Percentiles rank a stretch among this genome's conserved stretches.
phyloP scores from a whole-genome alignment of 2,888 invertebrate species.

The Orchesellides sinensis region DNA sequence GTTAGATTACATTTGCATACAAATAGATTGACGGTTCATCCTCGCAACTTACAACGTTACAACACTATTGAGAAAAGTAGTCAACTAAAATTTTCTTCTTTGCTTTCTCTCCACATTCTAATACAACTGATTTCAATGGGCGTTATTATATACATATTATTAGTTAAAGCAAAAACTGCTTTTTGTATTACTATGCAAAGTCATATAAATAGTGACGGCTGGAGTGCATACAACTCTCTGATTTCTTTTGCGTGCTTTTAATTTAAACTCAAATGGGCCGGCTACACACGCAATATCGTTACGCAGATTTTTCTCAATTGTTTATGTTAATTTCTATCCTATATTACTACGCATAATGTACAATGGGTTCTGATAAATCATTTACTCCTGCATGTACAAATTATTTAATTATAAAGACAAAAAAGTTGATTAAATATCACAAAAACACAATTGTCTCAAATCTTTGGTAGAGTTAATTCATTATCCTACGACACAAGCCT shows the following conservation, averaged over 20 bases:
- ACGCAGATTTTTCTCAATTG: not conserved
- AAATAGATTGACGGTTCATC: not conserved
- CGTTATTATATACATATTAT: not conserved
- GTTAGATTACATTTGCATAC: not conserved
- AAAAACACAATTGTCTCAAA: constrained; percentile 29
- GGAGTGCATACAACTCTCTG: constrained; percentile 41
- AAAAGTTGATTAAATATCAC: constrained; percentile 15
- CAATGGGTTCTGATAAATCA: not conserved
- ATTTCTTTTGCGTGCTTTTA: not conserved
- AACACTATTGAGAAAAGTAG: too few species aligned
- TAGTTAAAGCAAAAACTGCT: not conserved
- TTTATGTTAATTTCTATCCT: not conserved
- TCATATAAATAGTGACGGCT: constrained; percentile 35
- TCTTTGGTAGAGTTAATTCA: constrained; percentile 7
- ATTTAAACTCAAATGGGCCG: constrained; percentile 19
- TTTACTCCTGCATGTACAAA: not conserved
- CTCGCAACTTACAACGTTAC: not conserved
- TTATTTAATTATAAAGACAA: not conserved
- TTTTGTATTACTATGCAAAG: not conserved
- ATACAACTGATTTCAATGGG: too few species aligned
- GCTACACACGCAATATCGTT: not conserved
- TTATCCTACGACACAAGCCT: not conserved
- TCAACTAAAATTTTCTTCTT: too few species aligned
- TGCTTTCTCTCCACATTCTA: not conserved
- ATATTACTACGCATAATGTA: not conserved